Evolutionary conservation across 1,140 invertebrate species (phyloP), one percentile per base, ranked within the genome.

Genomic region (Camponotus vicinus): DNA sequence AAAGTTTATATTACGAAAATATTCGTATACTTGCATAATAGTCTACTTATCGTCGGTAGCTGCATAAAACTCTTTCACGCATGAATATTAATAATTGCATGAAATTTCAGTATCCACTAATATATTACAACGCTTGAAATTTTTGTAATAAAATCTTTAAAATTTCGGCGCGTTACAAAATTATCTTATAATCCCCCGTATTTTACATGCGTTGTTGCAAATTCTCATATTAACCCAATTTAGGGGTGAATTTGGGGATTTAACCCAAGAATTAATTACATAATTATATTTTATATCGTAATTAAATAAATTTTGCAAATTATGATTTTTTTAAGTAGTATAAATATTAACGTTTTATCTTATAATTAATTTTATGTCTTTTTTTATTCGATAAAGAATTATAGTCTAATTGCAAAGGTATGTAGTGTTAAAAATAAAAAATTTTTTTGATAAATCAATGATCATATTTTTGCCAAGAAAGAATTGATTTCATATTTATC

Each of bases 11-110:
- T 61, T 49, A 32, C 32, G 40, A 55, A 75, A 75, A 40, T 63
- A 40, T 73, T 75, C 34, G 18, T 42, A 15, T 42, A 34, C 42
- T 4, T 49, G 34, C 52, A 6, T 42, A 70, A 71, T 70, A 61
- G 11, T 59, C 32, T 6, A 49, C 32, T 70, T 61, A 71, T 82
- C 37, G n/a, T 18, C n/a, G 21, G n/a, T 71, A 82, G 11, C 7
- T 45, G 37, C 18, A 18, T 18, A 11, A 75, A 75, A 61, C 69
- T 83, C 69, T 83, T 73, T 61, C 49, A 75, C 40, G 11, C 40
- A 32, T 15, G 18, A 3, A 42, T 18, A n/a, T 63, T 73, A 73
- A 73, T 45, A 45, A 45, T 8, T 21, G 4, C 45, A 82, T 63
- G 27, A 83, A 45, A 63, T 63, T 73, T 83, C 34, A 61, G 27